phyloP scores from a whole-genome alignment of 1,140 invertebrate genomes.

The Drosophila fuyamai region DNA sequence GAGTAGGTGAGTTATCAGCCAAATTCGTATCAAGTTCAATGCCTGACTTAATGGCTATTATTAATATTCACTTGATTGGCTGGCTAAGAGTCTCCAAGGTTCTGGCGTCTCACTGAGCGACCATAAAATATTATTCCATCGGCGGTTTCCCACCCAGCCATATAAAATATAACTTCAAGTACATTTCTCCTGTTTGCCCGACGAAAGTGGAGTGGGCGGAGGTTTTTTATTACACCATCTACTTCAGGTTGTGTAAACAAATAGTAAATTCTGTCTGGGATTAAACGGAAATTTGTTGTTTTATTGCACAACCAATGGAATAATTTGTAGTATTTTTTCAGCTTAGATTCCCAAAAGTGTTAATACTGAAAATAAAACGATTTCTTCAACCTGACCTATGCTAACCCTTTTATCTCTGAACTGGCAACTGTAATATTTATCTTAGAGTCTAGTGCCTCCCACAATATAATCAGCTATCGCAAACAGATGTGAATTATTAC shows the following conservation, averaged over 20 bases:
- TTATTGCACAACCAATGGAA: no score
- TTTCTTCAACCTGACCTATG: slow-evolving; percentile 14
- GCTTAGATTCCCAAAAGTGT: no score
- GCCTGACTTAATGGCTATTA: slow-evolving; percentile 49
- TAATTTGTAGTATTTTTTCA: no score
- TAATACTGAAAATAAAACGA: no score
- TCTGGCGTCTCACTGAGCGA: background rate
- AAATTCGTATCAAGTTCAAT: slow-evolving; percentile 52
- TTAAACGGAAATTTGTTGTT: background rate
- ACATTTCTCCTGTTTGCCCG: background rate
- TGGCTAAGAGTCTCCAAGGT: slow-evolving; percentile 9
- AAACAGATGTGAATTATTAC: slow-evolving; percentile 29
- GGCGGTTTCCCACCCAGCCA: background rate
- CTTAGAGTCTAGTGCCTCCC: background rate
- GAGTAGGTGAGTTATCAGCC: slow-evolving; percentile 26
- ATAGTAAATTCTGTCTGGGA: background rate
- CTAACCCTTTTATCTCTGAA: slow-evolving; percentile 1
- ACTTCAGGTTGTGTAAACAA: slow-evolving; percentile 23
- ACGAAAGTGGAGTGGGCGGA: slow-evolving; percentile 12
- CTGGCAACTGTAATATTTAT: background rate
- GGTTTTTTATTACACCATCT: slow-evolving; percentile 25
- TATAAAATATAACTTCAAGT: slow-evolving; percentile 11
- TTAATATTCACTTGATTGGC: slow-evolving; percentile 11
- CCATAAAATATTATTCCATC: slow-evolving; percentile 22
- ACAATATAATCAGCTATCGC: slow-evolving; percentile 13